phyloP scores from a whole-genome alignment of 1,140 invertebrate species.

The Ridgeia piscesae region DNA sequence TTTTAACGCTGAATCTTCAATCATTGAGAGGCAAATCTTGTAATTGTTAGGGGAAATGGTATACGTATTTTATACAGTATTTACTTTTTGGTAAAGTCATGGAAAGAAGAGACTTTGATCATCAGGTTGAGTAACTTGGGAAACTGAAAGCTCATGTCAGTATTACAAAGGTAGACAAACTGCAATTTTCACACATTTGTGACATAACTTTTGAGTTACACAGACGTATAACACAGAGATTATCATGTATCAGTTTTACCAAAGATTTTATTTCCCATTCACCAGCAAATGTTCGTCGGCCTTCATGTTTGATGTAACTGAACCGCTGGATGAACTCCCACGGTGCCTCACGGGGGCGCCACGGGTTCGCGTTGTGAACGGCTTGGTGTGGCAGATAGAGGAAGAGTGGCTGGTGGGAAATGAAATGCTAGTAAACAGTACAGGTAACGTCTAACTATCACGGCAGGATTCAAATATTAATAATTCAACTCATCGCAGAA shows the following conservation, averaged over 20 bases:
- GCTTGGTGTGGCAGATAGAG: constrained; percentile 83
- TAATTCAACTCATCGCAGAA: no score
- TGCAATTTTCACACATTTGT: no score
- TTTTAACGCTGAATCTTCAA: background rate
- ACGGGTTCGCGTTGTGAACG: constrained; percentile 80
- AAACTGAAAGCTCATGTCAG: no score
- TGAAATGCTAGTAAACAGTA: background rate
- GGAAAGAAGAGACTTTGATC: no score
- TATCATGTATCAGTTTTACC: background rate
- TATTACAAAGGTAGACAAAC: no score
- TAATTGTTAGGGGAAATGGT: background rate
- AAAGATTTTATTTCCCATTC: background rate
- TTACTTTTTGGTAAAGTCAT: no score
- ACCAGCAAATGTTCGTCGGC: constrained; percentile 29
- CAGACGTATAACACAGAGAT: background rate
- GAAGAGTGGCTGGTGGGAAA: constrained; percentile 69
- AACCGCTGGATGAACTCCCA: constrained; percentile 27
- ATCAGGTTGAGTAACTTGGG: no score
- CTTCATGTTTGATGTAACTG: constrained; percentile 23
- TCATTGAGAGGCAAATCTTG: background rate
- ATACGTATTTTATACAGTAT: no score
- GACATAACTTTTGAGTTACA: background rate
- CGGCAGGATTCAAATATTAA: no score
- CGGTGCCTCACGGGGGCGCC: constrained; percentile 58
- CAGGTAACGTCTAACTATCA: no score